Base-by-base conservation (phyloP, 2,113 vertebrate species). In the Podiceps cristatus region DNA sequence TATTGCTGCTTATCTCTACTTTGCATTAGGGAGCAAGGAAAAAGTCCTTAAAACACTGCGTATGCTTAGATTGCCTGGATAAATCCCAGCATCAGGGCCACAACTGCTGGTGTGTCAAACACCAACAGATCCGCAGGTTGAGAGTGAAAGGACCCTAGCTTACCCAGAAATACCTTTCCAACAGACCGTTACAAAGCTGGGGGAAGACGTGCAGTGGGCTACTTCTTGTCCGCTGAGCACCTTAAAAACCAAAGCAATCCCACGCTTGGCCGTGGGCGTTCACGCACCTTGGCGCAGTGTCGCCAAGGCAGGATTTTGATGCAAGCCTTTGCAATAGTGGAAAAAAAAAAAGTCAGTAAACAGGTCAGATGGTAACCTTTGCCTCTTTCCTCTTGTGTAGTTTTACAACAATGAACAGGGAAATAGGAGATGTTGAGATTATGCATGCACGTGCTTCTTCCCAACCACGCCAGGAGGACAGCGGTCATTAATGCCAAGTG, bases 1-100 rank as follows among this genome's bases (percentile, higher is more conserved):
- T 96, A 50, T 52, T 89, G 42, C 45, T 79, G 75, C 85, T 97
- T 96, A 53, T 69, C 86, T 88, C 52, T 87, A 6, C 16, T 90
- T 88, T 91, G 77, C 69, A 49, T 90, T 80, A 37, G 64, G 68
- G 69, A 78, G 40, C 49, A 52, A 68, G 60, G 67, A 88, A 52
- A 77, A 74, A 62, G 60, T 81, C 22, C 33, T 75, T 82, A 58
- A 72, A 84, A 67, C 62, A 23, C 49, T 5, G 27, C 1, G 5
- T 68, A 6, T 66, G 47, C 72, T 84, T n/a, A 50, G 76, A 33
- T 80, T 94, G 83, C 56, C 47, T 72, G 52, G 73, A 17, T 55
- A 71, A 60, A 89, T 79, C 59, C 27, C 72, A 50, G 49, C 35
- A 8, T 27, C 62, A 50, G 53, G 52, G 25, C 40, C 33, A 25